Conservation (phyloP, 2,113 vertebrate species). For the Ailurus styani region DNA sequence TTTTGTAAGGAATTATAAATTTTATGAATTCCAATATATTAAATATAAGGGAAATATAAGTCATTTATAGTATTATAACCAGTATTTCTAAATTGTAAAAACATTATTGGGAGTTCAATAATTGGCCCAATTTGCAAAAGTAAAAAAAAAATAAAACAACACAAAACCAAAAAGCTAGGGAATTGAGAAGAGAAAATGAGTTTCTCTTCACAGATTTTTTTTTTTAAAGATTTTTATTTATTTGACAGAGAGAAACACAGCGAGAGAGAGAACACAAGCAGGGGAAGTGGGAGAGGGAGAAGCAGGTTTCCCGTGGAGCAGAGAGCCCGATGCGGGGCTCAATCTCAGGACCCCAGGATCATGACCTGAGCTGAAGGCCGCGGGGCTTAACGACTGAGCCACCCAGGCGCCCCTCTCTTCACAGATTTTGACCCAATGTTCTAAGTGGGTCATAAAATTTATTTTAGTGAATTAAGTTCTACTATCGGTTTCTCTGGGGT, state of each 20-base stretch:
- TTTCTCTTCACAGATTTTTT: constrained; percentile 10
- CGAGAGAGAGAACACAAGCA: no score
- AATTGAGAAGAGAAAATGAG: background rate
- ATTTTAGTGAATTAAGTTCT: constrained; percentile 39
- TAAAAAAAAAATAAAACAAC: background rate
- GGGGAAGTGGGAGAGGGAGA: no score
- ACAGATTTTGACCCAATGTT: background rate
- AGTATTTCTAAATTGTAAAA: constrained; percentile 25
- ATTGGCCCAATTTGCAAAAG: background rate
- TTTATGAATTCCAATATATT: background rate
- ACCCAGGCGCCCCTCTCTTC: no score
- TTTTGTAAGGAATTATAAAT: background rate
- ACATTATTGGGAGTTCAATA: background rate
- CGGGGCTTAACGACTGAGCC: no score
- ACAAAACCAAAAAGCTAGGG: background rate
- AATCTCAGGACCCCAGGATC: no score
- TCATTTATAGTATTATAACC: background rate
- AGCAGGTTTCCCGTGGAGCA: no score
- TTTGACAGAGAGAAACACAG: no score
- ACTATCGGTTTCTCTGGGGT: constrained; percentile 16
- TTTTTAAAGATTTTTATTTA: no score
- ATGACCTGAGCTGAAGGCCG: no score
- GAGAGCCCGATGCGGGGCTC: no score
- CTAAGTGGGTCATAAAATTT: constrained; percentile 30
- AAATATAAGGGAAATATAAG: background rate